Evolutionary conservation across 2,113 vertebrate genomes (phyloP).

Genomic region (Ginglymostoma cirratum): DNA sequence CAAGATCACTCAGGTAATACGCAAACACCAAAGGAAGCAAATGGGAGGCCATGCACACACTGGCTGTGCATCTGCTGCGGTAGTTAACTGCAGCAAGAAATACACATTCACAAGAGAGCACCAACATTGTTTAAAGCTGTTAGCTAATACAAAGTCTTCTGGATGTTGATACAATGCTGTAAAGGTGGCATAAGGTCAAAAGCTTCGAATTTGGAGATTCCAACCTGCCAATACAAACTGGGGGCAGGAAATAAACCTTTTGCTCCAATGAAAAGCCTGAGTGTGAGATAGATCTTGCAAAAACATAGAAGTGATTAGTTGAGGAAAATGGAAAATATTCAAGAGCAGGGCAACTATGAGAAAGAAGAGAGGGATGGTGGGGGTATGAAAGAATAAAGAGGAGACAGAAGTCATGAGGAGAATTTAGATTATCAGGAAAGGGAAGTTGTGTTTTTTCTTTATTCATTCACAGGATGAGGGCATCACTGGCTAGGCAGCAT

Average conservation of each 20-base stretch:
- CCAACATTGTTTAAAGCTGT: not conserved
- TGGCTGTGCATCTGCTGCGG: not conserved
- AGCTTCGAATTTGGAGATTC: not conserved
- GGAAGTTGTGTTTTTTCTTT: not conserved
- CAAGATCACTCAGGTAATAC: not conserved
- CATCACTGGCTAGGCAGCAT: too few species aligned
- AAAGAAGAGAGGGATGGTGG: not conserved
- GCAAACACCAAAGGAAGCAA: not conserved
- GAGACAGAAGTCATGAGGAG: too few species aligned
- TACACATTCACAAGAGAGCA: not conserved
- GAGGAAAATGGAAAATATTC: not conserved
- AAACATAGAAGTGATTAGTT: not conserved
- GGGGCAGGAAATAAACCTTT: not conserved
- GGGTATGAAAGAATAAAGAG: not conserved
- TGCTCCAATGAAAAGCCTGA: not conserved
- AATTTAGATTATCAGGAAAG: not conserved
- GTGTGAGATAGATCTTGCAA: not conserved
- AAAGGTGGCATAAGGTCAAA: not conserved
- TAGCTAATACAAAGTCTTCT: not conserved
- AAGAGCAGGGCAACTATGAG: not conserved
- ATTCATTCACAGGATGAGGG: too few species aligned
- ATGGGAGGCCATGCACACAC: not conserved
- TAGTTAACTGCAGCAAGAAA: not conserved
- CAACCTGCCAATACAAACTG: not conserved
- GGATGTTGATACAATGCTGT: not conserved